Conservation (phyloP, 2,797 vertebrate genomes). For the Tolypeutes matacus region DNA sequence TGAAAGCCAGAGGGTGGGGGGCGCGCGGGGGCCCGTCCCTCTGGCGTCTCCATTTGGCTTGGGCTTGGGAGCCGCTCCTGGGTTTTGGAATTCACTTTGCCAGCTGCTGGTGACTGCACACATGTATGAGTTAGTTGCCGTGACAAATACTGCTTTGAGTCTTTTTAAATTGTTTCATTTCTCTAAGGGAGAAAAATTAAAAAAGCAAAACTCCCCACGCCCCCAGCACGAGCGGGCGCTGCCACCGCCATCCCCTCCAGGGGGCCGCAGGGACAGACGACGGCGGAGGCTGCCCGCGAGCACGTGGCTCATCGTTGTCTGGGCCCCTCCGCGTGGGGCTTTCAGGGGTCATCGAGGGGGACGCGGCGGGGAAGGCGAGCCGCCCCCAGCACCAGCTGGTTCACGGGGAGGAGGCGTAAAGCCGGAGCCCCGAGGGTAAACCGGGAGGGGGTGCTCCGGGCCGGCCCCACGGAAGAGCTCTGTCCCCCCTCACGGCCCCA, state of each 20-base stretch:
- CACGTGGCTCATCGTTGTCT: no score
- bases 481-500: not conserved
- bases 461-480: no score
- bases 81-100: conserved; percentile 47
- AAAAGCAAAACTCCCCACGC: not conserved
- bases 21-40: not conserved
- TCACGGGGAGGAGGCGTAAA: no score
- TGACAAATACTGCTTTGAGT: conserved; percentile 78
- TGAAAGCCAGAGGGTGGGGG: not conserved
- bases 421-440: no score
- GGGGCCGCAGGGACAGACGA: no score
- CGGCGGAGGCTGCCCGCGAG: no score
- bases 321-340: no score
- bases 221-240: not conserved
- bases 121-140: conserved; percentile 80
- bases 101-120: conserved; percentile 73
- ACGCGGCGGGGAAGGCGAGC: no score
- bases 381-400: conserved; percentile 17
- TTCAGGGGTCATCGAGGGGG: no score
- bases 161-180: conserved; percentile 80
- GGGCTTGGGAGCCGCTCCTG: not conserved
- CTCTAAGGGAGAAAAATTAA: conserved; percentile 62
- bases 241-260: no score
- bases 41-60: not conserved
- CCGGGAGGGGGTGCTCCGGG: no score